Conservation (phyloP, 2,797 vertebrate genomes). For the Pempheris klunzingeri region DNA sequence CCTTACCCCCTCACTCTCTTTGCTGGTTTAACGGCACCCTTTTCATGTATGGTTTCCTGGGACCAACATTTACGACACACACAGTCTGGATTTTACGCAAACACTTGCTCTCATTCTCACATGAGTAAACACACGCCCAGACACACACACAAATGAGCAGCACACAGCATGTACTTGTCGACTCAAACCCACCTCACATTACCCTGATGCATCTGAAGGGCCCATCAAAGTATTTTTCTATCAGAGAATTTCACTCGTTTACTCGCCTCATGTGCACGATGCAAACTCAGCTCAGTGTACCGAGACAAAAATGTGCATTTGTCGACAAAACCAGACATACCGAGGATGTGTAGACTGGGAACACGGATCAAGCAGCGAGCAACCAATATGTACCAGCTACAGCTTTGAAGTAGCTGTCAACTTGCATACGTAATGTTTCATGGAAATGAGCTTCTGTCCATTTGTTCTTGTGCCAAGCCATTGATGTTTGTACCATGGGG, state of each 20-base stretch:
- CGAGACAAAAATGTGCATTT: slow-evolving; percentile 8
- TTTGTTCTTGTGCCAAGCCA: slow-evolving; percentile 69
- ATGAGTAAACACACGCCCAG: neutral
- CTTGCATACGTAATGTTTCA: slow-evolving; percentile 66
- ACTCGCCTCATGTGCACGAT: slow-evolving; percentile 16
- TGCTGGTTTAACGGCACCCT: slow-evolving; percentile 8
- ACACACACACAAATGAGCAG: neutral
- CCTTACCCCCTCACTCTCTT: neutral
- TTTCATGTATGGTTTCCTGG: slow-evolving; percentile 17
- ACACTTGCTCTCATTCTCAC: neutral
- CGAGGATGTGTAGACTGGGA: slow-evolving; percentile 32
- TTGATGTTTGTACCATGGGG: slow-evolving; percentile 57
- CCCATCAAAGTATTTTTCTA: slow-evolving; percentile 4
- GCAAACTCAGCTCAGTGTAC: slow-evolving; percentile 12
- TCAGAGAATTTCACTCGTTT: neutral
- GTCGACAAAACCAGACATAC: slow-evolving; percentile 36
- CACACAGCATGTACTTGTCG: neutral
- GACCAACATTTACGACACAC: slow-evolving; percentile 12
- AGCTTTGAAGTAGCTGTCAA: slow-evolving; percentile 71
- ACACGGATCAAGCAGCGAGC: slow-evolving; percentile 34
- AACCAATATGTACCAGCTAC: slow-evolving; percentile 41
- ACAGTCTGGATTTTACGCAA: slow-evolving; percentile 3
- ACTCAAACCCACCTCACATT: neutral
- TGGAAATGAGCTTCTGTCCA: slow-evolving; percentile 70
- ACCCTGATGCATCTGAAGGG: slow-evolving; percentile 4